Percentiles rank a stretch among this genome's conserved stretches.
phyloP scores from a whole-genome alignment of 1,140 invertebrate species.

The Andrena cerasifolii region DNA sequence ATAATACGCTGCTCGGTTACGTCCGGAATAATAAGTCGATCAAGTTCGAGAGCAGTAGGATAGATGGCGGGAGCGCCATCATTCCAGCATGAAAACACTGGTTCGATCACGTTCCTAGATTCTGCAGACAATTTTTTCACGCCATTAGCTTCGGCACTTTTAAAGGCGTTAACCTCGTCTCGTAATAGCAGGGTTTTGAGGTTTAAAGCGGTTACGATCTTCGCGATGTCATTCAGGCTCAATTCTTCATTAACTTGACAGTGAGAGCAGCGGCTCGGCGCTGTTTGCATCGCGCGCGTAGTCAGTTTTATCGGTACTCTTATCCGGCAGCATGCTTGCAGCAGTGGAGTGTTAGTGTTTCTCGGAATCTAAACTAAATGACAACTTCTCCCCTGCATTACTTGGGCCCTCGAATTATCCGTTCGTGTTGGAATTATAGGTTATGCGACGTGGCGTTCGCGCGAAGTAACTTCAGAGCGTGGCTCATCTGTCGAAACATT shows the following conservation, averaged over 20 bases:
- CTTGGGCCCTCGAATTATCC: background rate
- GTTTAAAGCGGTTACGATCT: conserved; percentile 45
- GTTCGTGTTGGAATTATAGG: background rate
- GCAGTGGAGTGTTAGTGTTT: background rate
- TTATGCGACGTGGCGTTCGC: conserved; percentile 8
- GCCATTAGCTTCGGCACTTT: background rate
- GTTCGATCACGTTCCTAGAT: too few species aligned
- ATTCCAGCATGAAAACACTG: too few species aligned
- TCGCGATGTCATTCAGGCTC: conserved; percentile 45
- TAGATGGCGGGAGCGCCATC: too few species aligned
- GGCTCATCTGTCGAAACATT: conserved; percentile 41
- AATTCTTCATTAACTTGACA: conserved; percentile 9
- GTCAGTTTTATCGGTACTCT: conserved; percentile 16
- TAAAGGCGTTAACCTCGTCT: conserved; percentile 57
- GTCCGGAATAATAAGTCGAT: background rate
- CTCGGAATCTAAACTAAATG: background rate
- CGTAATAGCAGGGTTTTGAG: conserved; percentile 50
- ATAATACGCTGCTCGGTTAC: background rate
- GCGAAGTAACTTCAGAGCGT: conserved; percentile 29
- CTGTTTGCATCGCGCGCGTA: background rate
- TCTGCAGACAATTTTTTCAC: too few species aligned
- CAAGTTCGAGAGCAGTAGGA: background rate
- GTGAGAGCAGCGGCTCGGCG: background rate
- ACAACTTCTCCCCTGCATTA: background rate
- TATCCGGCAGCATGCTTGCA: background rate